Conservation (phyloP, 2,797 vertebrate genomes). For the Amazonetta brasiliensis region DNA sequence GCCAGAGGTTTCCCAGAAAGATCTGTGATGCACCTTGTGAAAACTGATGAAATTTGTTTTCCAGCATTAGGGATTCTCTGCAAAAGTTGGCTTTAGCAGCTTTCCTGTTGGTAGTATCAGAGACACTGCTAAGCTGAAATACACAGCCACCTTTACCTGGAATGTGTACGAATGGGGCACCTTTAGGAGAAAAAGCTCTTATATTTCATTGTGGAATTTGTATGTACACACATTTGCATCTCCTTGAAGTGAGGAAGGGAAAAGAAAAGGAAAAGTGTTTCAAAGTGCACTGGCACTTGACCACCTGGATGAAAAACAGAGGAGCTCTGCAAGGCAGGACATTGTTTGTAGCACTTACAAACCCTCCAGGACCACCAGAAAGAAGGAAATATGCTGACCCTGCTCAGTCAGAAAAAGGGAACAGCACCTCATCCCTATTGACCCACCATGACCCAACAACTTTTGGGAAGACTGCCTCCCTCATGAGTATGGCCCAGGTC, state of each 20-base stretch:
- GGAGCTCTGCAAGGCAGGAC: not conserved
- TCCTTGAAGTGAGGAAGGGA: not conserved
- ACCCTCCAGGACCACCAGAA: not conserved
- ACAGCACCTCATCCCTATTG: not conserved
- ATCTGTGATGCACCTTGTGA: not conserved
- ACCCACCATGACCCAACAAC: not conserved
- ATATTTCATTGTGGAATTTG: not conserved
- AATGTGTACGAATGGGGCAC: accelerated
- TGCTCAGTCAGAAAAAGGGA: too few species aligned
- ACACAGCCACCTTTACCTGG: not conserved
- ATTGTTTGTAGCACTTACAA: not conserved
- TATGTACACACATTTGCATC: accelerated
- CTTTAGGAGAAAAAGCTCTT: not conserved
- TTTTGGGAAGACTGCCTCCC: not conserved
- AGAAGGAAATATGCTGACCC: not conserved
- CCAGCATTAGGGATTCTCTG: not conserved
- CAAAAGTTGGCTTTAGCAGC: not conserved
- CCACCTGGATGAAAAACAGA: not conserved
- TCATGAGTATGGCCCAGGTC: not conserved
- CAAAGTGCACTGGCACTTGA: not conserved
- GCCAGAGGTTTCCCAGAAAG: not conserved
- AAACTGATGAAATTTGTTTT: not conserved
- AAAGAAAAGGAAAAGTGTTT: not conserved
- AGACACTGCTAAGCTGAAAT: not conserved
- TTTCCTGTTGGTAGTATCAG: not conserved